Evolutionary conservation across 2,797 vertebrate species (phyloP).

Genomic region (Morus bassanus): DNA sequence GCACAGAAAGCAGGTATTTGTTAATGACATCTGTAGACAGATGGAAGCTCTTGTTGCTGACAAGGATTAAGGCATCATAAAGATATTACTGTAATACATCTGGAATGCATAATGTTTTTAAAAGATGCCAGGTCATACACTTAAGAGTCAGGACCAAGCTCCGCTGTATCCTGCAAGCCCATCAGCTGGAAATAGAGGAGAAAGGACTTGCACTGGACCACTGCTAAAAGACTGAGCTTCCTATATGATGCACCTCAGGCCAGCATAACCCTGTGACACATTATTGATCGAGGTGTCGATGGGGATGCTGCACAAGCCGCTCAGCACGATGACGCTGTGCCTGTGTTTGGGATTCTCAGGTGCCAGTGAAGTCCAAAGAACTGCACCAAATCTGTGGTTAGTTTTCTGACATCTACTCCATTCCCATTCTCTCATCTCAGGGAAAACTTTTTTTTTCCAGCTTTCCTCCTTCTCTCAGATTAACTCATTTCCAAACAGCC

Average conservation of each 20-base stretch:
- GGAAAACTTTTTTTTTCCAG: not conserved
- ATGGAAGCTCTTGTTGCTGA: not conserved
- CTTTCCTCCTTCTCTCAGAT: not conserved
- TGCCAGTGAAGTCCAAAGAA: not conserved
- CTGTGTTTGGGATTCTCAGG: not conserved
- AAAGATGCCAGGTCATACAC: not conserved
- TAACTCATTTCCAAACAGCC: not conserved
- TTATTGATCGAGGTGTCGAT: not conserved
- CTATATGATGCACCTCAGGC: not conserved
- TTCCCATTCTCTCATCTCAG: not conserved
- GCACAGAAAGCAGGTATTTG: not conserved
- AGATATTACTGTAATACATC: not conserved
- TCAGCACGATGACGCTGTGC: fast-evolving
- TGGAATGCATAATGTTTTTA: not conserved
- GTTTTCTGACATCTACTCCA: not conserved
- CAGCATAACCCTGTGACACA: not conserved
- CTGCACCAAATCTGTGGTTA: not conserved
- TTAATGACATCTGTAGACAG: not conserved
- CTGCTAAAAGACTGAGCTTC: not conserved
- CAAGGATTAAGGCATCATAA: not conserved
- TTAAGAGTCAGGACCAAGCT: not conserved
- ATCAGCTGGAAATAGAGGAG: not conserved
- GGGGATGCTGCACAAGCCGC: not conserved
- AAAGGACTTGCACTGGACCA: not conserved
- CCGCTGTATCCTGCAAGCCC: not conserved